phyloP scores from a whole-genome alignment of 1,140 invertebrate species.

The Scaptomyza graminum region DNA sequence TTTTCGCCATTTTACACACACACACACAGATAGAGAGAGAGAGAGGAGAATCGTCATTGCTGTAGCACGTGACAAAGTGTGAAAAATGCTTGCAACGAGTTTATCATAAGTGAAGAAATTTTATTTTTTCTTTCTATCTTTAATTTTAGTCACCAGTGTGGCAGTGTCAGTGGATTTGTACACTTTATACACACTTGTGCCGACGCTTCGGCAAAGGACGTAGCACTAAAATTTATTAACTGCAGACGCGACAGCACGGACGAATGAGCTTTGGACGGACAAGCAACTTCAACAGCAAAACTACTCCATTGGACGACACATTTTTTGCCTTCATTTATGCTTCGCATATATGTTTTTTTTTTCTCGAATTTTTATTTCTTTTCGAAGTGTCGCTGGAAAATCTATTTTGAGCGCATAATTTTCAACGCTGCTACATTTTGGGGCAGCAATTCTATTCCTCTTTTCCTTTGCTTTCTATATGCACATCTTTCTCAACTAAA shows the following conservation, averaged over 20 bases:
- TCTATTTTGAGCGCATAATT: slow-evolving; percentile 78
- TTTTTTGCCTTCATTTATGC: not conserved
- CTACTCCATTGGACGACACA: too few species aligned
- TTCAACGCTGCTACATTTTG: slow-evolving; percentile 72
- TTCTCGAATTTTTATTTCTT: slow-evolving; percentile 2
- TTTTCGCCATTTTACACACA: slow-evolving; percentile 15
- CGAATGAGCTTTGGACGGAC: slow-evolving; percentile 26
- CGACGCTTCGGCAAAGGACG: slow-evolving; percentile 56
- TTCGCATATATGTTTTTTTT: slow-evolving; percentile 10
- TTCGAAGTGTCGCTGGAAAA: slow-evolving; percentile 66
- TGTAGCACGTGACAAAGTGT: slow-evolving; percentile 68
- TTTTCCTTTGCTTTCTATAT: slow-evolving; percentile 17
- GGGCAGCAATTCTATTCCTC: slow-evolving; percentile 41
- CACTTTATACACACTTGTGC: slow-evolving; percentile 47
- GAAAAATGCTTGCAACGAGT: slow-evolving; percentile 68
- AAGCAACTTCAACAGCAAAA: too few species aligned
- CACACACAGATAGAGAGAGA: too few species aligned
- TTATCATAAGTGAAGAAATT: slow-evolving; percentile 46
- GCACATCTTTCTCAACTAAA: slow-evolving; percentile 57
- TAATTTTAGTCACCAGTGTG: slow-evolving; percentile 27
- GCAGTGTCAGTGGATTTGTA: slow-evolving; percentile 39
- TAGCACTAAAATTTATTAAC: slow-evolving; percentile 71
- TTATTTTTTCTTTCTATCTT: slow-evolving; percentile 40
- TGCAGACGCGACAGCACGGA: slow-evolving; percentile 55
- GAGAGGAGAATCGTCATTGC: slow-evolving; percentile 2